These are phyloP conservation scores for Amphiprion clarkii DNA, from an alignment of 2,797 vertebrate genomes.

Conservation along the genomic window DNA sequence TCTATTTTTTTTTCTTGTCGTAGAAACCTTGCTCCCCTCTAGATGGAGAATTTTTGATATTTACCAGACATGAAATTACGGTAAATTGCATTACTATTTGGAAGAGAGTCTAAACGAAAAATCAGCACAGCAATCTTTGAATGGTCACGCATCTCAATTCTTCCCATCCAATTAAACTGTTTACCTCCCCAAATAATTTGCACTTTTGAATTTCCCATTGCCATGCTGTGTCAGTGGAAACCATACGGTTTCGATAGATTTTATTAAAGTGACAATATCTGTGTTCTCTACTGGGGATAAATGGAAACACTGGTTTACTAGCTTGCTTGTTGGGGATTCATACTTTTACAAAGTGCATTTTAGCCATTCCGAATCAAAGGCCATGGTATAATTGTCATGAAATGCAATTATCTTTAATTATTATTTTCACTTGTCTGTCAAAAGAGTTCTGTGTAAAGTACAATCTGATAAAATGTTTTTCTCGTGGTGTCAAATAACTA, in stretches of 20 bases:
- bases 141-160: not conserved
- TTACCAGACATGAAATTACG: slow-evolving; percentile 2
- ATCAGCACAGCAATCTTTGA: not conserved
- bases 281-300: not conserved
- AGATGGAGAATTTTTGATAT: not conserved
- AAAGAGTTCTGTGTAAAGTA: not conserved
- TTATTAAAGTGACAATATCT: slow-evolving; percentile 2
- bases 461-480: not conserved
- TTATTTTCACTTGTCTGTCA: not conserved
- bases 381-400: not conserved
- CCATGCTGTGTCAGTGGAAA: slow-evolving; percentile 1
- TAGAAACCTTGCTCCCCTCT: not conserved
- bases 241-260: not conserved
- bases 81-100: slow-evolving; percentile 1
- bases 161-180: slow-evolving; percentile 4
- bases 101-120: slow-evolving; percentile 5
- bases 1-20: not conserved
- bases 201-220: not conserved
- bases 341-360: not conserved
- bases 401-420: slow-evolving; percentile 15
- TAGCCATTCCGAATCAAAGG: slow-evolving; percentile 1
- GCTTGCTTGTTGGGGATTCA: slow-evolving; percentile 4
- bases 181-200: not conserved
- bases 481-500: not conserved
- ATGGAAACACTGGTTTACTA: not conserved